Evolutionary conservation across 2,797 vertebrate genomes (phyloP).

Genomic region (Chiloscyllium punctatum): DNA sequence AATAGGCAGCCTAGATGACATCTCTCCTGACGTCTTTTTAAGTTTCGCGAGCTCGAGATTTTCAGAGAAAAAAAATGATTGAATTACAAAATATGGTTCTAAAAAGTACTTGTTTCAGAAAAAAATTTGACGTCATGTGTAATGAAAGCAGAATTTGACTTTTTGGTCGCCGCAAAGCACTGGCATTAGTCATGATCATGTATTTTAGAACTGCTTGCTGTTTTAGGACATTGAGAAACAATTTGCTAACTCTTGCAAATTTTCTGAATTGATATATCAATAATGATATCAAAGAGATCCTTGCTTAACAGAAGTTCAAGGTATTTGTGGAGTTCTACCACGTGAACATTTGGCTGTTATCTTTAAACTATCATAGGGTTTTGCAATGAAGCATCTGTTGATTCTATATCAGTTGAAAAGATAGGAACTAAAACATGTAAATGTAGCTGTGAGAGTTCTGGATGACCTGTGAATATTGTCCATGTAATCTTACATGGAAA

Average conservation of each 20-base stretch:
- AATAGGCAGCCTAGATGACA: background rate
- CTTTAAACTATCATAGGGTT: background rate
- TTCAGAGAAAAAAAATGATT: background rate
- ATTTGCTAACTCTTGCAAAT: background rate
- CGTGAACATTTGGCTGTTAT: background rate
- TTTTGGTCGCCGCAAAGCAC: background rate
- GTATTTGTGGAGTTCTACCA: background rate
- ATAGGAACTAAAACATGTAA: background rate
- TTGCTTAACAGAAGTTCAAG: background rate
- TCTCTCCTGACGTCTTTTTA: background rate
- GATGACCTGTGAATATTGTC: background rate
- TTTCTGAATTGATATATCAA: background rate
- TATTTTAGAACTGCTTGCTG: background rate
- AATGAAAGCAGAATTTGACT: background rate
- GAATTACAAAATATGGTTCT: background rate
- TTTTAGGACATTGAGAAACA: background rate
- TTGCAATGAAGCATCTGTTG: conserved; percentile 11
- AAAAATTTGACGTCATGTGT: background rate
- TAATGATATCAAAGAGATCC: background rate
- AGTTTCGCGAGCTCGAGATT: background rate
- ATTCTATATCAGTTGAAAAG: background rate
- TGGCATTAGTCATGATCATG: background rate
- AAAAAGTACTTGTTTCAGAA: background rate
- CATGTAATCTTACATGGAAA: background rate
- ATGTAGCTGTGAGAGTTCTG: background rate